These are phyloP conservation scores for Bhutanitis thaidina DNA, from an alignment of 2,888 invertebrate species.

Conservation along the genomic window DNA sequence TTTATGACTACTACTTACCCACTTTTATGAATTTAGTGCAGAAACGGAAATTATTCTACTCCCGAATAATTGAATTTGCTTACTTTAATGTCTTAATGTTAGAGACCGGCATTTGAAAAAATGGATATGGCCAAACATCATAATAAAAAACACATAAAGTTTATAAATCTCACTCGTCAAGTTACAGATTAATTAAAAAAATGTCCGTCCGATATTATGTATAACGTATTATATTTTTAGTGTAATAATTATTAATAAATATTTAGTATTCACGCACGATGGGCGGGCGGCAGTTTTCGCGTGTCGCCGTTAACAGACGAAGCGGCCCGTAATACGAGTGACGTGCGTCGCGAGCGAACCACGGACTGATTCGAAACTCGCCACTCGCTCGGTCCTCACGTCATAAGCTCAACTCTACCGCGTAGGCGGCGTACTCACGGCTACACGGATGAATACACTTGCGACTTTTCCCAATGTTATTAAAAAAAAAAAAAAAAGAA, in stretches of 20 bases:
- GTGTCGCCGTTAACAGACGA: constrained; percentile 31
- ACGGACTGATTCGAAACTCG: constrained; percentile 41
- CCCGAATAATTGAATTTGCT: constrained; percentile 21
- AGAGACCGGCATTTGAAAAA: background rate
- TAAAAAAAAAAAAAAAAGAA: background rate
- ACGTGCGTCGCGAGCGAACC: constrained; percentile 40
- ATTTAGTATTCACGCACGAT: constrained; percentile 32
- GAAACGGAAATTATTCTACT: constrained; percentile 36
- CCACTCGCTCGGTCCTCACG: constrained; percentile 3
- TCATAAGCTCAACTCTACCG: constrained; percentile 6
- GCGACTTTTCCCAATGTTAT: background rate
- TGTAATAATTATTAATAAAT: constrained; percentile 27
- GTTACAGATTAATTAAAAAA: background rate
- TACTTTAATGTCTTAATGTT: constrained; percentile 32
- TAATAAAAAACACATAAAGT: constrained; percentile 7
- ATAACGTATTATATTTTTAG: background rate
- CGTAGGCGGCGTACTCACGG: constrained; percentile 5
- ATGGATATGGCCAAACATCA: constrained; percentile 30
- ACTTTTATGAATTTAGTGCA: constrained; percentile 51
- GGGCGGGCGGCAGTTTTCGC: constrained; percentile 40
- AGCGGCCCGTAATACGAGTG: constrained; percentile 39
- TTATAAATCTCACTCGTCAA: constrained; percentile 9
- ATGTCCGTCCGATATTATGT: background rate
- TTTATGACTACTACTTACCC: constrained; percentile 54
- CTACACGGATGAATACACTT: background rate